These are phyloP conservation scores for Lithophane ornitopus DNA, from an alignment of 2,888 invertebrate genomes.

Conservation along the genomic window DNA sequence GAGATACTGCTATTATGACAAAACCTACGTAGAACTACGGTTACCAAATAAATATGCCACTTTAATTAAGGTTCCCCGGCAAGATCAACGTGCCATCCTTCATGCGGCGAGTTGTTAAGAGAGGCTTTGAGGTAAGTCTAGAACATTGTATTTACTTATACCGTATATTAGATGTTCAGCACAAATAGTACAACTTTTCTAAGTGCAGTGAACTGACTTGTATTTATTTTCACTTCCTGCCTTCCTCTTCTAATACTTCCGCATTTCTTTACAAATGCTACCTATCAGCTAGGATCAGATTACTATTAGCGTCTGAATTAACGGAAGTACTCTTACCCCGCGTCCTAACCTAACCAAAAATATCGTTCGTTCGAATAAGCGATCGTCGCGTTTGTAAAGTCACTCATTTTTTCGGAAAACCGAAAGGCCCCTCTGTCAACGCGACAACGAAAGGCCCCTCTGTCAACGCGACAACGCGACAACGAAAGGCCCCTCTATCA, in stretches of 20 bases:
- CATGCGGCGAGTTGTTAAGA: conserved; percentile 20
- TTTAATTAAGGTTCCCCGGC: conserved; percentile 82
- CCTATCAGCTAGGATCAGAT: not conserved
- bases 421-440: too few species aligned
- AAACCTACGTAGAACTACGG: too few species aligned
- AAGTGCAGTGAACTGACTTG: not conserved
- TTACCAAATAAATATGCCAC: conserved; percentile 1
- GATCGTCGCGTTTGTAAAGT: not conserved
- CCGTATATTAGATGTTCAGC: not conserved
- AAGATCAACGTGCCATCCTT: conserved; percentile 74
- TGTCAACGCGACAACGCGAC: too few species aligned
- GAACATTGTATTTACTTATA: not conserved
- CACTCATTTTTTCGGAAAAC: not conserved
- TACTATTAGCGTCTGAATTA: not conserved
- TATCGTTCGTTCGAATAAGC: not conserved
- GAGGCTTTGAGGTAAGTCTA: conserved; percentile 41
- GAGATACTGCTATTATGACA: too few species aligned
- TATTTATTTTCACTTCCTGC: not conserved
- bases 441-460: too few species aligned
- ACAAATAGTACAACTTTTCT: not conserved
- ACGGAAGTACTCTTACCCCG: not conserved
- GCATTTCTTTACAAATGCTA: not conserved
- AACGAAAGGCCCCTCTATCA: too few species aligned
- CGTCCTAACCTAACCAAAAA: not conserved
- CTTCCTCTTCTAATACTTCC: not conserved